Percentiles rank a stretch among this genome's conserved stretches.
Evolutionary conservation across 2,113 vertebrate species (phyloP).

Genomic region (Peromyscus polionotus): DNA sequence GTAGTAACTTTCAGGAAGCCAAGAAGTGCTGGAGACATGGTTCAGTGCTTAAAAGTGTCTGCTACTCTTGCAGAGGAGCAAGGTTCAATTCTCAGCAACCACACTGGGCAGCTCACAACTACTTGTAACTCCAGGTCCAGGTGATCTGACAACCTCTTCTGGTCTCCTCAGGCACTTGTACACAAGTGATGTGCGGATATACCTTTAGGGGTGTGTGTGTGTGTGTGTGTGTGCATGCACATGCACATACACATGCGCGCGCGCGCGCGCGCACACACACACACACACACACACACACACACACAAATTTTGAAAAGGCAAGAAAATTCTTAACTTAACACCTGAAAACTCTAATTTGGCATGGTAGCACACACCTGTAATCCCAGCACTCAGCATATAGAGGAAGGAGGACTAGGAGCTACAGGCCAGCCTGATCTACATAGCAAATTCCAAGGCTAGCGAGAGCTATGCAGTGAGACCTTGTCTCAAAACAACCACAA

Average conservation of each 20-base stretch:
- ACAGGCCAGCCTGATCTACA: neutral
- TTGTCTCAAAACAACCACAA: neutral
- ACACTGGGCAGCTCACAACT: neutral
- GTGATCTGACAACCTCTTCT: neutral
- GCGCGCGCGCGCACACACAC: too few species aligned
- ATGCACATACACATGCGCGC: too few species aligned
- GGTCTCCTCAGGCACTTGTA: neutral
- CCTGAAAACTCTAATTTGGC: neutral
- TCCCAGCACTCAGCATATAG: neutral
- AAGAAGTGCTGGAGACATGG: neutral
- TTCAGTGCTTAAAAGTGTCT: neutral
- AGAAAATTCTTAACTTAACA: neutral
- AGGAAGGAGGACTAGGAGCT: neutral
- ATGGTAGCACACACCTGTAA: neutral
- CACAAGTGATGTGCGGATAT: neutral
- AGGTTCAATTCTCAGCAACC: neutral
- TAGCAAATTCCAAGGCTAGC: neutral
- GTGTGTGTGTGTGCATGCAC: too few species aligned
- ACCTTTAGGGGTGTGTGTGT: too few species aligned
- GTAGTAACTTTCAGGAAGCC: conserved; percentile 17
- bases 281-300: neutral
- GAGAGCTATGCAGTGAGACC: neutral
- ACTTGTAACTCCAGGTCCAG: neutral
- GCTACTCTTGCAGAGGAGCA: neutral
- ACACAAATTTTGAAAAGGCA: neutral